Percentiles rank a stretch among this genome's conserved stretches.
Evolutionary conservation across 2,888 invertebrate genomes (phyloP).

Genomic region (Temnothorax rugatulus): DNA sequence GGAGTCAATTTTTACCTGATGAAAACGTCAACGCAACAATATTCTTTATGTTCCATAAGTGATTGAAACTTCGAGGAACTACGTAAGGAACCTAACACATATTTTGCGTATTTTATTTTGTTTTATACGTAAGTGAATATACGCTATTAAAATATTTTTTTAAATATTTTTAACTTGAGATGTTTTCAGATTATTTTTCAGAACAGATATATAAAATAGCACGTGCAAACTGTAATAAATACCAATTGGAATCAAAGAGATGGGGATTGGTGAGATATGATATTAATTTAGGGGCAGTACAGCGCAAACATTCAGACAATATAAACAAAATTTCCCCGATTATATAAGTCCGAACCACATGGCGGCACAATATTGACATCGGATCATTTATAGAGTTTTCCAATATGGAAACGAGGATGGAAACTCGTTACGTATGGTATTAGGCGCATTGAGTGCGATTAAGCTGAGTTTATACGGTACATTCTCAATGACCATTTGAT

Average conservation of each 20-base stretch:
- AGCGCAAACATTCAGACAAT: slow-evolving; percentile 18
- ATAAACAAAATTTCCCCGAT: slow-evolving; percentile 27
- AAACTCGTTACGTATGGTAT: neutral
- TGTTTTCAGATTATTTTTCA: neutral
- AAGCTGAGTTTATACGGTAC: neutral
- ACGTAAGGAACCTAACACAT: neutral
- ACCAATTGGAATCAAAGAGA: slow-evolving; percentile 2
- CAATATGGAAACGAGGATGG: neutral
- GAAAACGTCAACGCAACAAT: neutral
- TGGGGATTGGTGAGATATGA: neutral
- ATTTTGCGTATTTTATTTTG: neutral
- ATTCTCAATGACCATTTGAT: neutral
- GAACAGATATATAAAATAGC: neutral
- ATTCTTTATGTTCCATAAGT: neutral
- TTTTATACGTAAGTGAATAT: neutral
- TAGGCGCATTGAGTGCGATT: neutral
- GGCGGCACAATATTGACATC: slow-evolving; percentile 5
- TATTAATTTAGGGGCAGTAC: slow-evolving; percentile 22
- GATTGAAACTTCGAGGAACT: neutral
- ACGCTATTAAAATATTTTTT: neutral
- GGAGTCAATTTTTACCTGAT: neutral
- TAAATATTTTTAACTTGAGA: neutral
- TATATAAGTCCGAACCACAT: slow-evolving; percentile 18
- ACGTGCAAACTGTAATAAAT: neutral
- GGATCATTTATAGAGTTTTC: slow-evolving; percentile 38